Percentiles rank a stretch among this genome's conserved stretches.
Evolutionary conservation across 2,888 invertebrate genomes (phyloP).

Genomic region (Boloria euphrosyne): DNA sequence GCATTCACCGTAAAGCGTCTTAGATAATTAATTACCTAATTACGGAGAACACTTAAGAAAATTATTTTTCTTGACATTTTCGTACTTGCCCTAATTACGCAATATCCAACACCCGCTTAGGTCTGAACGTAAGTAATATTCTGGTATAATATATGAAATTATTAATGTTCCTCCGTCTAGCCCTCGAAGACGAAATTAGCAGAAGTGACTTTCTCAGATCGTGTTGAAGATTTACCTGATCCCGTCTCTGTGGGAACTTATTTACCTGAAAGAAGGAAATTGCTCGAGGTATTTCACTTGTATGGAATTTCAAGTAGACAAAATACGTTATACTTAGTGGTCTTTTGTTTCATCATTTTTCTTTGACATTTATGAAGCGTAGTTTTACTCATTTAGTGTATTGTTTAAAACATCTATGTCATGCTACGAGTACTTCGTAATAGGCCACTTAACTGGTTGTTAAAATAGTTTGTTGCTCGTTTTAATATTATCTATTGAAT

Average conservation of each 20-base stretch:
- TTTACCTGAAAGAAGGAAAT: slow-evolving; percentile 66
- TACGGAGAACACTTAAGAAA: too few relatives aligned
- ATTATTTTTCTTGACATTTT: too few relatives aligned
- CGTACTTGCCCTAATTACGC: too few relatives aligned
- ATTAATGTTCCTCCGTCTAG: slow-evolving; percentile 44
- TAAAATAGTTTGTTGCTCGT: too few relatives aligned
- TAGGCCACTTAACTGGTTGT: too few relatives aligned
- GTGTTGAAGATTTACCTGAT: slow-evolving; percentile 68
- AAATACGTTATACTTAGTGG: not conserved
- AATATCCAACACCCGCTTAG: too few relatives aligned
- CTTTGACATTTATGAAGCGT: not conserved
- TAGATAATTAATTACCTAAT: too few relatives aligned
- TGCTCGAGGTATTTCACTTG: slow-evolving; percentile 60
- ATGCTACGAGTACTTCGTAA: too few relatives aligned
- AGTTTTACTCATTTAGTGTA: not conserved
- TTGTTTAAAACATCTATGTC: not conserved
- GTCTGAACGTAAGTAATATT: not conserved
- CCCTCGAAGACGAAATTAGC: slow-evolving; percentile 70
- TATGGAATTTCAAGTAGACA: slow-evolving; percentile 22
- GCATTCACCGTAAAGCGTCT: too few relatives aligned
- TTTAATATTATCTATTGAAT: too few relatives aligned
- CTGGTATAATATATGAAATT: not conserved
- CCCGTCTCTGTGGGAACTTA: slow-evolving; percentile 56
- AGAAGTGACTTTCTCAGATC: slow-evolving; percentile 69
- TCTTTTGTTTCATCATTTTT: slow-evolving; percentile 2